Evolutionary conservation across 2,888 invertebrate genomes (phyloP).

Genomic region (Adela reaumurella): DNA sequence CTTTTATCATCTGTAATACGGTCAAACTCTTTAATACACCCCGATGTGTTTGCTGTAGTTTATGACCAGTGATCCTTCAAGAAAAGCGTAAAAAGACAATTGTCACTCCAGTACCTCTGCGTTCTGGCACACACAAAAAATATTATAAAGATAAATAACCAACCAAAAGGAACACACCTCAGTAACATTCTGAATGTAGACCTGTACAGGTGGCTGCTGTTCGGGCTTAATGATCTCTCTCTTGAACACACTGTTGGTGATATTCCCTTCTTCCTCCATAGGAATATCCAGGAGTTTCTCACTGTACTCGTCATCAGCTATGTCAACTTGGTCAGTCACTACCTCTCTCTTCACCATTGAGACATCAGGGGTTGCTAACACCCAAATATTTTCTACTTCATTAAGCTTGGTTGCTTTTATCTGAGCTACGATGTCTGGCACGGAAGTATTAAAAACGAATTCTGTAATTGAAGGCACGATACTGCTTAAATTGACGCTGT

Average conservation of each 20-base stretch:
- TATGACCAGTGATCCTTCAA: too few species aligned
- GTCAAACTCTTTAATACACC: too few species aligned
- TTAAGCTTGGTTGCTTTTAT: slow-evolving; percentile 28
- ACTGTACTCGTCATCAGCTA: slow-evolving; percentile 17
- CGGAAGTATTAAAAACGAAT: neutral
- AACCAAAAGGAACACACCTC: slow-evolving; percentile 25
- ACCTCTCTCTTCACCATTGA: slow-evolving; percentile 33
- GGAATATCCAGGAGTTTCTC: slow-evolving; percentile 40
- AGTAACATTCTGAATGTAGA: slow-evolving; percentile 65
- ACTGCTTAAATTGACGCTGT: slow-evolving; percentile 4
- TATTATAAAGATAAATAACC: neutral
- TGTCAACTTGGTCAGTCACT: slow-evolving; percentile 19
- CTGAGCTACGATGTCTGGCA: slow-evolving; percentile 13
- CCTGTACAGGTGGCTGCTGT: slow-evolving; percentile 57
- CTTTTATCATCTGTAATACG: too few species aligned
- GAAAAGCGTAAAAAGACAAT: too few species aligned
- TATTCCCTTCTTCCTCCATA: slow-evolving; percentile 30
- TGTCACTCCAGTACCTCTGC: too few species aligned
- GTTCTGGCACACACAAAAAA: too few species aligned
- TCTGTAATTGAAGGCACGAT: neutral
- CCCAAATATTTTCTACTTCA: slow-evolving; percentile 32
- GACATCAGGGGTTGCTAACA: slow-evolving; percentile 35
- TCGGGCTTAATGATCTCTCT: slow-evolving; percentile 47
- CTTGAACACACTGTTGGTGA: slow-evolving; percentile 37
- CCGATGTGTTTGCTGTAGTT: too few species aligned